Percentiles rank a stretch among this genome's conserved stretches.
Conservation (phyloP, 1,140 invertebrate species). For the Meloidogyne exigua region DNA sequence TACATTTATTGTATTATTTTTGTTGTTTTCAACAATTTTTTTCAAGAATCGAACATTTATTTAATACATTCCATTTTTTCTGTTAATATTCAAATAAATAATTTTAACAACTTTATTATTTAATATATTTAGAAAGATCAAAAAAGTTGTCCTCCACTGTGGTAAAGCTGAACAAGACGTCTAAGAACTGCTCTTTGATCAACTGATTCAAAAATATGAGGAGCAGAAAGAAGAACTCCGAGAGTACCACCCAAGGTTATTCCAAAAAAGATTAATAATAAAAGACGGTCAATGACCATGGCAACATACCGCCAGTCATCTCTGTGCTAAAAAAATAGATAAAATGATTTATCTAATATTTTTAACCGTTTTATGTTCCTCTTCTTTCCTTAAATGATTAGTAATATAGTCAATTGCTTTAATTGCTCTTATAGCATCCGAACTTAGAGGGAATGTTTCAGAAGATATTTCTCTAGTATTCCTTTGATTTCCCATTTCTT, state of each 20-base stretch:
- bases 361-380: constrained; percentile 32
- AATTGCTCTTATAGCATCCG: constrained; percentile 30
- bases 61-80: too few species aligned
- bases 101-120: too few species aligned
- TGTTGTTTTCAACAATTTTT: too few species aligned
- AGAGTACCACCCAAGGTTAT: constrained; percentile 87
- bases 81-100: too few species aligned
- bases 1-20: too few species aligned
- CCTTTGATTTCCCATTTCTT: not conserved
- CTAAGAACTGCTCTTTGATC: constrained; percentile 27
- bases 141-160: constrained; percentile 1
- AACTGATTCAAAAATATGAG: constrained; percentile 95
- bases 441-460: constrained; percentile 16
- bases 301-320: constrained; percentile 73
- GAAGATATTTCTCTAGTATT: not conserved
- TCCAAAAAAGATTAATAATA: constrained; percentile 91
- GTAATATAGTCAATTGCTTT: constrained; percentile 36
- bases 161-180: not conserved
- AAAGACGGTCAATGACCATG: constrained; percentile 87
- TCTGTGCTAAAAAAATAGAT: constrained; percentile 45
- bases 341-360: too few species aligned
- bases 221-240: constrained; percentile 92
- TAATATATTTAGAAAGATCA: not conserved
- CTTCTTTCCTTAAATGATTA: constrained; percentile 31
- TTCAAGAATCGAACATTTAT: too few species aligned